Percentiles rank a stretch among this genome's conserved stretches.
phyloP scores from a whole-genome alignment of 2,113 vertebrate species.

The Potamarius usumacintae region DNA sequence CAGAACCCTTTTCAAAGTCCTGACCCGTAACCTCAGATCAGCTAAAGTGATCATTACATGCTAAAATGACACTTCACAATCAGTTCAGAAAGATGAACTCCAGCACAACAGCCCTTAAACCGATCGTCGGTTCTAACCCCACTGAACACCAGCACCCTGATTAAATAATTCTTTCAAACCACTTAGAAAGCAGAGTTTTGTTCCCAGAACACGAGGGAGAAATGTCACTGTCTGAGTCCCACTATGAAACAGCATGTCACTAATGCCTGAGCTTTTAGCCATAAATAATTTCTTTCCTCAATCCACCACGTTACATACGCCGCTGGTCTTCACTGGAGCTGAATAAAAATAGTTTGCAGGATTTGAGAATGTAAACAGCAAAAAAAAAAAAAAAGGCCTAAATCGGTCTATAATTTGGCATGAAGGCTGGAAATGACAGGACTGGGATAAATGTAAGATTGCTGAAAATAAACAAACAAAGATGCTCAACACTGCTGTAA shows the following conservation, averaged over 20 bases:
- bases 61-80: constrained; percentile 6
- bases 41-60: constrained; percentile 4
- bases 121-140: background rate
- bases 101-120: background rate
- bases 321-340: constrained; percentile 1
- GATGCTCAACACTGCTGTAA: background rate
- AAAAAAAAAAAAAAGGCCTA: constrained; percentile 21
- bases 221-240: constrained; percentile 7
- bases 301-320: constrained; percentile 13
- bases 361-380: constrained; percentile 39
- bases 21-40: background rate
- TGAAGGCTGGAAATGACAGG: background rate
- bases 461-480: constrained; percentile 36
- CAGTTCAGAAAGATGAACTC: background rate
- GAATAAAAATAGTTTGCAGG: constrained; percentile 28
- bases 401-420: constrained; percentile 35
- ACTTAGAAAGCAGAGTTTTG: background rate
- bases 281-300: constrained; percentile 11
- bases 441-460: constrained; percentile 17
- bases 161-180: background rate
- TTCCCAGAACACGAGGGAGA: background rate
- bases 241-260: background rate
- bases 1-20: background rate
- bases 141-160: background rate
- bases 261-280: constrained; percentile 17